Evolutionary conservation across 2,797 vertebrate species (phyloP), one percentile per base, ranked within the genome.

Genomic region (Novumbra hubbsi): DNA sequence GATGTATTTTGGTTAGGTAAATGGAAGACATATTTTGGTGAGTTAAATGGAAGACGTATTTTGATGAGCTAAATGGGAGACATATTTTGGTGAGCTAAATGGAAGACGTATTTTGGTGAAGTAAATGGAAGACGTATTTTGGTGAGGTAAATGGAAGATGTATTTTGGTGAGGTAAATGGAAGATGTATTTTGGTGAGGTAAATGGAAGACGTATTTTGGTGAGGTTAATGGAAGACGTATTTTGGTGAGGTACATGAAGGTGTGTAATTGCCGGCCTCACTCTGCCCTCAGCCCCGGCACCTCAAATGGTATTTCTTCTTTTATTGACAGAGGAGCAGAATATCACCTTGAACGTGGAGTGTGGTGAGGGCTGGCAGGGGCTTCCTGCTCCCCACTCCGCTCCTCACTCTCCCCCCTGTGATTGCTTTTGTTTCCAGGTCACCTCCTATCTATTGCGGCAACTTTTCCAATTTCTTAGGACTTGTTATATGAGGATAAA

Each of bases 391-490:
- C 72, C 73, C 76, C 57, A 19, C 81, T 15, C 78, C 88, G 86
- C 82, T n/a, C 86, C 83, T 79, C 76, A 79, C 83, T 81, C 82
- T n/a, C 86, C 83, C 78, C 76, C 80, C 83, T 81, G 24, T 93
- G 92, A 93, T 93, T 93, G 91, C 92, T 93, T 93, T 93, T 93
- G 92, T 94, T 93, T 92, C 91, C 90, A 90, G 92, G 92, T 93
- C 92, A 92, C 86, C 90, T 93, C 91, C 87, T 83, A 92, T 93
- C 92, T 85, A 92, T 92, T 73, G 89, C 92, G 86, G 89, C 93
- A 94, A 89, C 76, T 93, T 94, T 95, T 94, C 85, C 92, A 95
- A 94, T 97, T 95, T 96, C 92, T 92, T 87, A 88, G 86, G 87
- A 89, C 91, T 90, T 82, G 83, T 92, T 94, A 91, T 91, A 82